Percentiles rank a stretch among this genome's conserved stretches.
phyloP scores from a whole-genome alignment of 2,888 invertebrate species.

The Lissonota sp. region DNA sequence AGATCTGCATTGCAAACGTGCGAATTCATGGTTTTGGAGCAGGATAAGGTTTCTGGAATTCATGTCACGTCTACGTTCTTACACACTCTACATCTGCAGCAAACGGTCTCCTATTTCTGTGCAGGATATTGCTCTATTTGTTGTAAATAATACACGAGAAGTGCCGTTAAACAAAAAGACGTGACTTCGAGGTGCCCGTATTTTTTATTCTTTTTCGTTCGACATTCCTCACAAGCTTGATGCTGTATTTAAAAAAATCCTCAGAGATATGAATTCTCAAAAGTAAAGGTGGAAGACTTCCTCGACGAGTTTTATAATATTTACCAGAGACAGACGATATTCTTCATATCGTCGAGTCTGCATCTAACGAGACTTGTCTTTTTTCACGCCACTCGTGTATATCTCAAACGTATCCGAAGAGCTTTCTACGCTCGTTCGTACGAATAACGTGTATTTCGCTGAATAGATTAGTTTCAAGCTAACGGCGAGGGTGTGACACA shows the following conservation, averaged over 20 bases:
- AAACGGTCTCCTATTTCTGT: background rate
- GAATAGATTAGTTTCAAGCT: constrained; percentile 17
- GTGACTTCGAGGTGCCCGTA: no score
- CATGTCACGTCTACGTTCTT: constrained; percentile 18
- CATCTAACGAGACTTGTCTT: background rate
- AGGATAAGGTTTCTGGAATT: background rate
- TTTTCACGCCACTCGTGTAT: background rate
- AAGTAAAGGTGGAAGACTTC: no score
- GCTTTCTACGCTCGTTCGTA: constrained; percentile 15
- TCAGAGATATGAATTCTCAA: no score
- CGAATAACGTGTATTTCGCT: constrained; percentile 1
- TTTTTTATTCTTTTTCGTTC: no score
- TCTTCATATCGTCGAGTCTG: background rate
- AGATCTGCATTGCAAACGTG: constrained; percentile 54
- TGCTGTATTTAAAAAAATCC: no score
- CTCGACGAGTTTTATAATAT: no score
- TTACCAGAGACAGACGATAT: no score
- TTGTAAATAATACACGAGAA: no score
- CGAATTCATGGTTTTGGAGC: constrained; percentile 11
- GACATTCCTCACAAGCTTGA: no score
- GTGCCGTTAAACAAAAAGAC: no score
- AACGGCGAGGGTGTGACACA: background rate
- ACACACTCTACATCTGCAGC: background rate
- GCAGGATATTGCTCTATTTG: background rate
- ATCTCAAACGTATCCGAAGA: constrained; percentile 6